These are phyloP conservation scores for Cephus rjabovi DNA, from an alignment of 2,888 invertebrate genomes.

Conservation along the genomic window DNA sequence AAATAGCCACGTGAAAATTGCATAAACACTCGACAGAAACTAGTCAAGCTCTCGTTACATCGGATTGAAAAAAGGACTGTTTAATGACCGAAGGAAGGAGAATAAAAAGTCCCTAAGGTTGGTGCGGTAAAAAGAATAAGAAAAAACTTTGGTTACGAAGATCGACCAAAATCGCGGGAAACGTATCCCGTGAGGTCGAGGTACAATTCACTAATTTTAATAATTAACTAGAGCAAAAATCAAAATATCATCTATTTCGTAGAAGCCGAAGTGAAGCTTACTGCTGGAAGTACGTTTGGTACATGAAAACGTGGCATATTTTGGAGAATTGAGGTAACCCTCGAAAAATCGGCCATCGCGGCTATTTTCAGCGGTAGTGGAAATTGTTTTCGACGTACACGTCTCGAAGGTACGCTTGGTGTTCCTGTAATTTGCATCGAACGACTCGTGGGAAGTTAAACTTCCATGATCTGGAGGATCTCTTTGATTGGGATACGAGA, in stretches of 20 bases:
- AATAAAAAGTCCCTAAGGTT: slow-evolving; percentile 2
- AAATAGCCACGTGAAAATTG: background rate
- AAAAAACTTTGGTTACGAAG: slow-evolving; percentile 5
- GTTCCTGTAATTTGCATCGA: background rate
- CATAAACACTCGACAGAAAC: background rate
- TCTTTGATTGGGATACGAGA: background rate
- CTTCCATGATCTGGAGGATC: background rate
- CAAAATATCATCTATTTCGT: background rate
- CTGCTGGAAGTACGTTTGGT: background rate
- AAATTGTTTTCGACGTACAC: slow-evolving; percentile 33
- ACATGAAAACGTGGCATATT: slow-evolving; percentile 9
- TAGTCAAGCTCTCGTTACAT: background rate
- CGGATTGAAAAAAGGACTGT: background rate
- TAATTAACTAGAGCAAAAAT: slow-evolving; percentile 11
- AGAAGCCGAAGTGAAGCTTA: background rate
- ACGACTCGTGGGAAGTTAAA: background rate
- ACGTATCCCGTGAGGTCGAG: slow-evolving; percentile 41
- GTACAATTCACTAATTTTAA: slow-evolving; percentile 25
- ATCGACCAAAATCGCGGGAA: slow-evolving; percentile 57
- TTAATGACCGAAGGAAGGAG: background rate
- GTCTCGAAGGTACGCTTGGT: background rate
- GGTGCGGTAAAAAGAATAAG: background rate
- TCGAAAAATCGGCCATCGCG: slow-evolving; percentile 38
- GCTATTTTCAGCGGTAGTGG: slow-evolving; percentile 40
- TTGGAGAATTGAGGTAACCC: slow-evolving; percentile 33